These are phyloP conservation scores for Caranx melampygus DNA, from an alignment of 2,113 vertebrate species.

Conservation along the genomic window DNA sequence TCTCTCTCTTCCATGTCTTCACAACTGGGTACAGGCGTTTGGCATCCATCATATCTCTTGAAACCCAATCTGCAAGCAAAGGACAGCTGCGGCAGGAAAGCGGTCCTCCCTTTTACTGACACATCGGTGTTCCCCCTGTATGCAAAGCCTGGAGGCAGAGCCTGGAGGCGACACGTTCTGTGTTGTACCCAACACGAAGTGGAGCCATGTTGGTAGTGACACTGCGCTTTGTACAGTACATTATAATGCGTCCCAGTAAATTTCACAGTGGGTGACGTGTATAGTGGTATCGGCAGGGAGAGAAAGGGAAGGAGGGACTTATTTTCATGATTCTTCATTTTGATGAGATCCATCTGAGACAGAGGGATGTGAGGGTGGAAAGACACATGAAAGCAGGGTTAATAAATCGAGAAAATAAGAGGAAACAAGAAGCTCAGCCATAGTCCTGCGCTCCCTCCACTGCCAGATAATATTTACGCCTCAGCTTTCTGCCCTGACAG, in stretches of 20 bases:
- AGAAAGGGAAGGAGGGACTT: not conserved
- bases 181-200: not conserved
- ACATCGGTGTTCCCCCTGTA: constrained; percentile 30
- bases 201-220: constrained; percentile 27
- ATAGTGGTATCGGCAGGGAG: constrained; percentile 9
- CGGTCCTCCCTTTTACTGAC: constrained; percentile 56
- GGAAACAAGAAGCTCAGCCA: constrained; percentile 29
- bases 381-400: not conserved
- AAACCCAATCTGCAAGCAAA: constrained; percentile 90
- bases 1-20: constrained; percentile 81
- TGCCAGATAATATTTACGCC: constrained; percentile 66
- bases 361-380: not conserved
- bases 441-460: constrained; percentile 25
- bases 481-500: constrained; percentile 72
- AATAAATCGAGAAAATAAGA: not conserved
- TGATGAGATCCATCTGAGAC: not conserved
- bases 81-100: constrained; percentile 88
- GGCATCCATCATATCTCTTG: constrained; percentile 90
- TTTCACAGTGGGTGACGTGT: not conserved
- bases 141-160: constrained; percentile 45
- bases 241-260: not conserved
- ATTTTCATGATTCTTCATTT: not conserved
- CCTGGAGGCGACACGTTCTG: constrained; percentile 28
- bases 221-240: not conserved
- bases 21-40: constrained; percentile 92